Evolutionary conservation across 2,888 invertebrate species (phyloP), one percentile per base, ranked within the genome.

Genomic region (Limnephilus marmoratus): DNA sequence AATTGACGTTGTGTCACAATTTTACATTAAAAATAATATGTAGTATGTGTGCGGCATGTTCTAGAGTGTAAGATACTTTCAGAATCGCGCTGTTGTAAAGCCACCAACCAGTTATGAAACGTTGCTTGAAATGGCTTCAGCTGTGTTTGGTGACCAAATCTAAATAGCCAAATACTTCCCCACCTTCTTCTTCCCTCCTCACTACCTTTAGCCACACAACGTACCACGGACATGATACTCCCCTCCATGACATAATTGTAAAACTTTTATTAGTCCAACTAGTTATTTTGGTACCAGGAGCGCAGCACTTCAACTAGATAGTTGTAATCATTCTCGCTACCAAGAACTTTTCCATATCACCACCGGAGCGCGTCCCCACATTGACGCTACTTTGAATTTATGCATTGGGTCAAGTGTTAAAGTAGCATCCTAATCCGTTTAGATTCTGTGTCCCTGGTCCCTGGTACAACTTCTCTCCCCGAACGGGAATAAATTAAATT

Each of bases 401-500:
- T 87, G 87, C 68, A 87, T 53, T 34, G 31, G 87, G 34, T n/a
- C 87, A 87, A 53, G 87, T 87, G 37, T 68, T 87, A 53, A 68
- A 87, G 87, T 34, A 87, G 31, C 85, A 24, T 45, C 85, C 87
- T 68, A 87, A 87, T 87, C 87, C 87, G 68, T 68, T 87, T 87
- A 68, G 87, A 53, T 68, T 53, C 87, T 87, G 87, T 53, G 31
- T 34, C 68, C 68, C 24, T 31, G 87, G 31, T 68, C 68, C 68
- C 24, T 15, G 87, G 34, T 90, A 90, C 45, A 41, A 88, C 68
- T 88, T 29, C 15, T 81, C 89, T 81, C 80, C 41, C 81, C 45
- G 81, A 81, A 29, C 81, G 89, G 81, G 89, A 89, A 89, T 89
- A 89, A 89, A 89, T 90, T 90, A 90, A 29, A 90, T 81, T 81